These are phyloP conservation scores for Larimichthys crocea DNA, from an alignment of 2,113 vertebrate species.

Conservation along the genomic window DNA sequence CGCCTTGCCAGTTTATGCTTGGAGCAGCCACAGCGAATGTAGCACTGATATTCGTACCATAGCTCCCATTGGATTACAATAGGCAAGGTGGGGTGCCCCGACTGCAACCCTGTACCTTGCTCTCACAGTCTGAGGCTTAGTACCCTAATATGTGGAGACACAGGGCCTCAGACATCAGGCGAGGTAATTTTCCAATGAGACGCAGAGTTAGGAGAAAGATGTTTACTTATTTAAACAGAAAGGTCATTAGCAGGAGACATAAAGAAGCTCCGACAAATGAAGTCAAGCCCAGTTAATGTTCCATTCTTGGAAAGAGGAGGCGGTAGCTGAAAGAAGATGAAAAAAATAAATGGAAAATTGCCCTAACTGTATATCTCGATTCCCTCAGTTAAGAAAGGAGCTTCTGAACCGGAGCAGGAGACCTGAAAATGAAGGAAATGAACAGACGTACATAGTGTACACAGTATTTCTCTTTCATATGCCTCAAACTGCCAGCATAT, in stretches of 20 bases:
- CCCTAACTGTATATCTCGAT: constrained; percentile 27
- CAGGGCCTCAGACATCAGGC: constrained; percentile 25
- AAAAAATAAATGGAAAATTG: constrained; percentile 47
- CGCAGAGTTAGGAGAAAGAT: constrained; percentile 38
- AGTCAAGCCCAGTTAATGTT: constrained; percentile 72
- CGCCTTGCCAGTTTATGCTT: constrained; percentile 64
- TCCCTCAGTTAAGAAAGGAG: constrained; percentile 21
- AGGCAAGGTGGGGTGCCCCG: constrained; percentile 45
- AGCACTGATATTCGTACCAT: constrained; percentile 48
- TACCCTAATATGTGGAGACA: constrained; percentile 12
- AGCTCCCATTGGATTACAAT: constrained; percentile 39
- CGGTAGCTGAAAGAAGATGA: constrained; percentile 37
- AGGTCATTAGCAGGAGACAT: constrained; percentile 72
- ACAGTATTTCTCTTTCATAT: constrained; percentile 50
- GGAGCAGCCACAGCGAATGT: constrained; percentile 50
- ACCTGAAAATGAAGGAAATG: constrained; percentile 52
- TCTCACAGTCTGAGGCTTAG: constrained; percentile 11
- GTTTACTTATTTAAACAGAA: constrained; percentile 76
- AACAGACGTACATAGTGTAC: constrained; percentile 32
- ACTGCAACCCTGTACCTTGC: constrained; percentile 8
- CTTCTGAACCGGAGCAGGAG: constrained; percentile 25
- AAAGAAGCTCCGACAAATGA: constrained; percentile 75
- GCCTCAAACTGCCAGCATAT: constrained; percentile 53
- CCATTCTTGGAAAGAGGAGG: constrained; percentile 53
- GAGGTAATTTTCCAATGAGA: constrained; percentile 61